Base-by-base conservation (phyloP, 2,888 invertebrate species). In the Liposcelis brunnea region DNA sequence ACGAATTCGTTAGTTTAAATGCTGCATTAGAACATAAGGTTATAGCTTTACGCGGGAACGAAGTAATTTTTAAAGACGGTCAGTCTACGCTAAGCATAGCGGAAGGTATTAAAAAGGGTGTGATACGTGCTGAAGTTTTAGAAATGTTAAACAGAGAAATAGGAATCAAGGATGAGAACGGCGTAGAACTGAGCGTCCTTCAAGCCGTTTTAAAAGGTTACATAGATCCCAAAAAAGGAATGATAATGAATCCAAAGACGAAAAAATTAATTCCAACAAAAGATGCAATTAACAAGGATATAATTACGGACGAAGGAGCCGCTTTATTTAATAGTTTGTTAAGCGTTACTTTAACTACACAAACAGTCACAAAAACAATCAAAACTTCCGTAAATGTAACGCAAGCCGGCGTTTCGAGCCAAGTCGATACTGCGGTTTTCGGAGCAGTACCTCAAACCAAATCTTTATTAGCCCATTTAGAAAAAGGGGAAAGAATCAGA, bases 251-350 rank as follows among this genome's bases (percentile, higher is more conserved):
- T 58, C 72, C 80, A 14, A 67, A 70, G 50, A 76, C 73, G 36
- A 76, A 76, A 55, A 75, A 74, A 57, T 71, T 77, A 43, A 72
- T 87, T 58, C 82, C 87, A 50, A 72, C 89, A 48, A 82, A 89
- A 56, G 80, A 81, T 58, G 91, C 91, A 26, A 81, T 93, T 49
- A 79, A 83, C 61, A 75, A 79, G 47, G 81, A 84, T 56, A 70
- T 87, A 55, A 82, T 93, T 31, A 81, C 86, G 10, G 78, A 84
- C 1, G 84, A 86, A 63, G 91, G 91, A 47, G 90, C 90, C 40
- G 78, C 86, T 47, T 70, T 86, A 58, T 69, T 86, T 49, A 84
- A 81, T 63, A 86, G 85, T 55, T 67, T 93, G 45, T 65, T 91
- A 45, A 86, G 86, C 59, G 84, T 94, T 44, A 84, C 86, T 8